These are phyloP conservation scores for Drosophila funebris DNA, from an alignment of 1,140 invertebrate genomes.

Conservation along the genomic window DNA sequence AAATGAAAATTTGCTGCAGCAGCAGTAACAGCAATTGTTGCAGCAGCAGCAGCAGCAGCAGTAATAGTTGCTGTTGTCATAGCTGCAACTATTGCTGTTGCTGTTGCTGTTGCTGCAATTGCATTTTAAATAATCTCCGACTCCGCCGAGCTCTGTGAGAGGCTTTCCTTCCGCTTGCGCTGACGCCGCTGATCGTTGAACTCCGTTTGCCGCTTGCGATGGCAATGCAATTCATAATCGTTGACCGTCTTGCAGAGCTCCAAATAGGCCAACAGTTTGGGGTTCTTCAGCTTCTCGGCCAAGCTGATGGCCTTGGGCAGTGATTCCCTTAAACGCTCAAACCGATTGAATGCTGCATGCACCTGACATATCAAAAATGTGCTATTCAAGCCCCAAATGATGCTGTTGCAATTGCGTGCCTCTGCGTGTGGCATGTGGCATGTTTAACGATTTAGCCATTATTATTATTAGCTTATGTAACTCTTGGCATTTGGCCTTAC, in stretches of 20 bases:
- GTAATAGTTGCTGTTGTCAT: neutral
- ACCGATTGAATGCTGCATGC: constrained; percentile 48
- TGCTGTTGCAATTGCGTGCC: constrained; percentile 43
- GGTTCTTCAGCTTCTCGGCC: constrained; percentile 25
- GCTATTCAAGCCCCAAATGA: constrained; percentile 56
- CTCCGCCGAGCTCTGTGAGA: neutral
- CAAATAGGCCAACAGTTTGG: constrained; percentile 45
- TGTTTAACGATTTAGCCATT: too few relatives aligned
- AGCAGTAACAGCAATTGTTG: neutral
- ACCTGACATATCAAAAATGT: constrained; percentile 56
- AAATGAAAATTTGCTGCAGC: neutral
- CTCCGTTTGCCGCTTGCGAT: neutral
- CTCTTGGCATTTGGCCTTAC: too few relatives aligned
- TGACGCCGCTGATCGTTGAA: neutral
- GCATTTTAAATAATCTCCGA: neutral
- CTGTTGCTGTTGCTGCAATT: neutral
- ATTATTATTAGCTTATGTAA: too few relatives aligned
- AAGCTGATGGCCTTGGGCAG: constrained; percentile 36
- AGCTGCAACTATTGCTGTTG: neutral
- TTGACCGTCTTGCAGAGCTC: constrained; percentile 48
- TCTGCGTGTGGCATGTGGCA: constrained; percentile 24
- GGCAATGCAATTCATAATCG: constrained; percentile 32
- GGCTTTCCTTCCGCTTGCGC: neutral
- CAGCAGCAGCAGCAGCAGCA: neutral
- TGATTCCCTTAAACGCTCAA: constrained; percentile 38